Evolutionary conservation across 1,140 invertebrate species (phyloP).

Genomic region (Apocrypta bakeri): DNA sequence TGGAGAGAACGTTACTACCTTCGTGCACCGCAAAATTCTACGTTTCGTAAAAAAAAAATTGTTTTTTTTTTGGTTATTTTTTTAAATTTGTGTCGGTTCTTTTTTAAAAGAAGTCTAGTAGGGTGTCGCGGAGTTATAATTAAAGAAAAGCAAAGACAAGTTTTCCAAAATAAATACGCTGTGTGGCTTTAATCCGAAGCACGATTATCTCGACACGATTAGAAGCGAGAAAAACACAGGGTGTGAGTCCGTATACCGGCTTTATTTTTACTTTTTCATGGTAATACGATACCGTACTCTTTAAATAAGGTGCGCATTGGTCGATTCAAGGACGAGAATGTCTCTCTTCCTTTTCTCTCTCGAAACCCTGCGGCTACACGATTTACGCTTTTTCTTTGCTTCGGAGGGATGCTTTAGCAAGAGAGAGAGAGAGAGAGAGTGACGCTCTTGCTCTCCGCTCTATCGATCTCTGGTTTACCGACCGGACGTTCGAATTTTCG

Average conservation of each 20-base stretch:
- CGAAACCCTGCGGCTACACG: neutral
- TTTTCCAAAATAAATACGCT: neutral
- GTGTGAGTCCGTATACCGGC: neutral
- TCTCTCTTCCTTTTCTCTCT: conserved; percentile 42
- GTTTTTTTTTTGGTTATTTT: neutral
- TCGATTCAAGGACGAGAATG: conserved; percentile 53
- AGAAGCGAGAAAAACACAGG: neutral
- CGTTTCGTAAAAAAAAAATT: neutral
- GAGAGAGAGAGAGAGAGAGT: too few species aligned
- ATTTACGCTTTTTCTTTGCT: conserved; percentile 4
- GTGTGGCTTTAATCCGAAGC: neutral
- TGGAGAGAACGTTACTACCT: neutral
- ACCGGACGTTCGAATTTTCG: neutral
- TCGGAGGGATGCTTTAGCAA: neutral
- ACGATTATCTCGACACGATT: conserved; percentile 8
- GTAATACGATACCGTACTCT: conserved; percentile 49
- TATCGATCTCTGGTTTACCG: neutral
- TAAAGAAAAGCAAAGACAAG: too few species aligned
- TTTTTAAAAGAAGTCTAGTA: too few species aligned
- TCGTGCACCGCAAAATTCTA: neutral
- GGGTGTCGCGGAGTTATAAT: too few species aligned
- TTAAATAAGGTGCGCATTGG: conserved; percentile 45
- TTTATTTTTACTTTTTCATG: conserved; percentile 47
- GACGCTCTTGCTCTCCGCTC: neutral
- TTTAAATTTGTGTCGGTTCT: too few species aligned